Evolutionary conservation across 2,113 vertebrate genomes (phyloP).

Genomic region (Chloropsis cyanopogon): DNA sequence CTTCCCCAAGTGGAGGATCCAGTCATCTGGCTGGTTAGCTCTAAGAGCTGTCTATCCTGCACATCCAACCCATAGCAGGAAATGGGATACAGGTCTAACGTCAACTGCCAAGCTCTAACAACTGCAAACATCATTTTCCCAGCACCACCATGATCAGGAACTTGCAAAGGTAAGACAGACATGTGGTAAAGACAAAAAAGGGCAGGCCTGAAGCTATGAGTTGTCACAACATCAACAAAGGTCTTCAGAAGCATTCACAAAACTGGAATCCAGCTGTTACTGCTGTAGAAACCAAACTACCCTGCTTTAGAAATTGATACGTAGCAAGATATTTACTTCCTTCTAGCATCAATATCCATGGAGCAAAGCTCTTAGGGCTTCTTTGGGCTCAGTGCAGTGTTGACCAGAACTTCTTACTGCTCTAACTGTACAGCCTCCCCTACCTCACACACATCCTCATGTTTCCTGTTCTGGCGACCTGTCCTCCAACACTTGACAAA

Average conservation of each 20-base stretch:
- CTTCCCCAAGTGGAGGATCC: background rate
- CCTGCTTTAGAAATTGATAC: background rate
- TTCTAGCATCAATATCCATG: background rate
- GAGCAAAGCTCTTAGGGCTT: background rate
- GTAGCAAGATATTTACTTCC: background rate
- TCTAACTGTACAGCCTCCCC: background rate
- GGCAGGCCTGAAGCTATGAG: background rate
- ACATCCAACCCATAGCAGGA: background rate
- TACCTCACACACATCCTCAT: accelerated
- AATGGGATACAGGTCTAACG: background rate
- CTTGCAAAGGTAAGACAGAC: background rate
- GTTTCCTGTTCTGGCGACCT: background rate
- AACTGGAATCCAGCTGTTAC: background rate
- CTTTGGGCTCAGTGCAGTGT: background rate
- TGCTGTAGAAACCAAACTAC: background rate
- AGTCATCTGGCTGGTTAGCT: background rate
- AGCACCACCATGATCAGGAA: background rate
- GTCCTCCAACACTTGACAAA: background rate
- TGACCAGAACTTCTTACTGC: background rate
- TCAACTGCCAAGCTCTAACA: background rate
- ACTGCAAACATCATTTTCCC: background rate
- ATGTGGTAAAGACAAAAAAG: background rate
- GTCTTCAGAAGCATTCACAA: background rate
- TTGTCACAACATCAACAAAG: background rate
- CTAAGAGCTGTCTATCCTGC: background rate